Evolutionary conservation across 2,888 invertebrate species (phyloP), one percentile per base, ranked within the genome.

Genomic region (Sepiola atlantica): DNA sequence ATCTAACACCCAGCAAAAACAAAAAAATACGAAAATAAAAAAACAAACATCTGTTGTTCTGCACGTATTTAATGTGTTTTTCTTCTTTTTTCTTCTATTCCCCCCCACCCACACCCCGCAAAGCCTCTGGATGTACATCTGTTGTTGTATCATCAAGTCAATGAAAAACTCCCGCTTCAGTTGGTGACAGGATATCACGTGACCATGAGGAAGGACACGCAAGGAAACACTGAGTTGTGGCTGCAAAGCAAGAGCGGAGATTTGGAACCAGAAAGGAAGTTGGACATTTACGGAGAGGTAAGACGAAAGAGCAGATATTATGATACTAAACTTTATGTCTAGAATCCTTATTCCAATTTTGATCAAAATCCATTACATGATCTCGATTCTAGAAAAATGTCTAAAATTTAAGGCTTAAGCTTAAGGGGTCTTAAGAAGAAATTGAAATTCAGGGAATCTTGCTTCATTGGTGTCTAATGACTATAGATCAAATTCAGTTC

Each of bases 61-160:
- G 10, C 28, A n/a, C 10, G 14, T 1, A 8, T n/a, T 28, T 77
- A 12, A 28, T 77, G 12, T 12, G 1, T 77, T 45, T 77, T 61
- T 20, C 20, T 20, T 1, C 24, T 24, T 61, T 61, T 21, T 77
- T 77, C 61, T 77, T 77, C 32, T n/a, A n/a, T 18, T 77, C n/a
- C 32, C 16, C 10, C n/a, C 8, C 45, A 45, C 45, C 45, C 4
- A 2, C 45, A 45, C 8, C 45, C 8, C 8, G 45, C 77, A 77
- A 77, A 77, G 77, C 77, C 77, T n/a, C 77, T 77, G 77, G 77
- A 77, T n/a, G 14, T 77, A 16, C n/a, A n/a, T 77, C 32, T 77
- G n/a, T n/a, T 77, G 32, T 77, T 77, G n/a, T 77, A 77, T 77
- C 32, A 77, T 77, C 77, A 77, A 77, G 77, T 77, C 77, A 77